A percentile compares a stretch with the other conserved stretches of the same genome.
Evolutionary conservation across 2,888 invertebrate species (phyloP).

Genomic region (Metellina segmentata): DNA sequence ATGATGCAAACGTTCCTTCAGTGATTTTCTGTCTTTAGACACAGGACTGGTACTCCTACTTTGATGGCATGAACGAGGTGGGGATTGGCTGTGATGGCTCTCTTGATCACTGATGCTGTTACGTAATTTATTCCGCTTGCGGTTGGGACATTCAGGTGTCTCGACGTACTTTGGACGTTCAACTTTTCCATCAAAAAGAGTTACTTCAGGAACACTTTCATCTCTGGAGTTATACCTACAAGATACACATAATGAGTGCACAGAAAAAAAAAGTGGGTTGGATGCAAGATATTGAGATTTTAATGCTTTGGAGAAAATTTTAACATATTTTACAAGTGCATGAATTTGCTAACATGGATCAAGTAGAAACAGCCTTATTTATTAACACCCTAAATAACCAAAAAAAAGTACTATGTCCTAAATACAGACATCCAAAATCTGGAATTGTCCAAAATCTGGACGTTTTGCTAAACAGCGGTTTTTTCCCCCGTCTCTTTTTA

Average conservation of each 20-base stretch:
- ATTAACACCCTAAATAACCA: too few relatives aligned
- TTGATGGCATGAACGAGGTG: constrained; percentile 78
- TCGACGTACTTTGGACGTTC: constrained; percentile 72
- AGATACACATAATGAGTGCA: background rate
- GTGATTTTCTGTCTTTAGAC: constrained; percentile 71
- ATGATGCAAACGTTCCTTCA: constrained; percentile 69
- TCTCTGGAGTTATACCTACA: constrained; percentile 70
- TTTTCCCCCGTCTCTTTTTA: too few relatives aligned
- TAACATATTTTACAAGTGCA: background rate
- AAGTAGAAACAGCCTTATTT: too few relatives aligned
- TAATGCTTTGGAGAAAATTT: background rate
- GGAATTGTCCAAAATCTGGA: too few relatives aligned
- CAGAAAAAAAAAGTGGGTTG: background rate
- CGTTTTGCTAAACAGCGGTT: too few relatives aligned
- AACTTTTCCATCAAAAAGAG: constrained; percentile 66
- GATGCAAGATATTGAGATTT: background rate
- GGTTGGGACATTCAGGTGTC: constrained; percentile 43
- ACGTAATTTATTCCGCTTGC: constrained; percentile 73
- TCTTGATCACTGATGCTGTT: constrained; percentile 79
- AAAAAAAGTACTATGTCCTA: too few relatives aligned
- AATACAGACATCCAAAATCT: too few relatives aligned
- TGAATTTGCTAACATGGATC: background rate
- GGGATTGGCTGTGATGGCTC: constrained; percentile 79
- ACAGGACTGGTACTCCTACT: constrained; percentile 78
- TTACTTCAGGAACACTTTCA: constrained; percentile 58